Conservation (phyloP, 1,140 invertebrate genomes). For the Drosophila novamexicana region DNA sequence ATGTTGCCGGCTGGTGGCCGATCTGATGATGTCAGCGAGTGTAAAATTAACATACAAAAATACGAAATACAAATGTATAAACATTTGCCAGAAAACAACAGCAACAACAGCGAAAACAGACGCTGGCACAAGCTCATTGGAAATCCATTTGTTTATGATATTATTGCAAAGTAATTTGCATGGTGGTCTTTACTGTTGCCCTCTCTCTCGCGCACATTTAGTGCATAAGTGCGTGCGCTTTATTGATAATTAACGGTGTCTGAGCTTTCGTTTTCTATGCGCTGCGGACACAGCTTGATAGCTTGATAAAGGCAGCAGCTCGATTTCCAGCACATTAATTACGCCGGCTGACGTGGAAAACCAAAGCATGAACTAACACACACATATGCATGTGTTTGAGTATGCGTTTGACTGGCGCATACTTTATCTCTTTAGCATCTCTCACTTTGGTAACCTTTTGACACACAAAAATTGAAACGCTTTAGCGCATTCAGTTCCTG, state of each 20-base stretch:
- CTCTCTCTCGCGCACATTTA: conserved; percentile 15
- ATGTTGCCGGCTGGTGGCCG: conserved; percentile 20
- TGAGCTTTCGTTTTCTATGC: conserved; percentile 69
- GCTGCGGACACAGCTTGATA: conserved; percentile 20
- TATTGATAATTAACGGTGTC: conserved; percentile 69
- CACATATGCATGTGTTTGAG: conserved; percentile 15
- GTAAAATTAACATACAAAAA: conserved; percentile 36
- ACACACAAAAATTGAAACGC: conserved; percentile 76
- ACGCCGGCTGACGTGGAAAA: conserved; percentile 34
- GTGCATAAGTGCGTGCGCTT: conserved; percentile 63
- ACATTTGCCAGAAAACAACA: conserved; percentile 35
- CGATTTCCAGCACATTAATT: conserved; percentile 42
- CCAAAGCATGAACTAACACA: conserved; percentile 36
- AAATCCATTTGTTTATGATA: conserved; percentile 67
- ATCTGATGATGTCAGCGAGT: conserved; percentile 68
- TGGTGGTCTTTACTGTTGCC: neutral
- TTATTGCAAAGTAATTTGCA: conserved; percentile 70
- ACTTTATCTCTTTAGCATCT: conserved; percentile 53
- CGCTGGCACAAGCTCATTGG: conserved; percentile 20
- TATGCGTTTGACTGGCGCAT: conserved; percentile 2
- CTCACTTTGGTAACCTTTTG: conserved; percentile 76
- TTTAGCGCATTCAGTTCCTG: conserved; percentile 61
- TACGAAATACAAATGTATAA: conserved; percentile 54
- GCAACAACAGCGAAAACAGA: conserved; percentile 12
- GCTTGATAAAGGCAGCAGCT: conserved; percentile 25